Base-by-base conservation (phyloP, 1,140 invertebrate genomes). In the Hyposmocoma kahamanoa region DNA sequence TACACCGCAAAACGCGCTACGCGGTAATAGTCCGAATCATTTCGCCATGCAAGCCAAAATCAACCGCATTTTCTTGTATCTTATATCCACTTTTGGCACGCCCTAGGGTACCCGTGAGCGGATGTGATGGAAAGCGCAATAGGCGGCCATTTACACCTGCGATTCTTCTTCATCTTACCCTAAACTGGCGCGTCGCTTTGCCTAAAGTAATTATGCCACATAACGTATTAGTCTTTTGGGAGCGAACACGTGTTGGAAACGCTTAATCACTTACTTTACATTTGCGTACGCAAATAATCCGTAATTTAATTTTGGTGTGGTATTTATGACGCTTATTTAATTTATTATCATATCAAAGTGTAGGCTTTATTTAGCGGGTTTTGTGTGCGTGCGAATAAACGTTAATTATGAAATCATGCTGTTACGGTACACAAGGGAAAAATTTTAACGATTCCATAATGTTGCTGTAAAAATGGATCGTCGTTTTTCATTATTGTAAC, bases 171-270 rank as follows among this genome's bases (percentile, higher is more conserved):
- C 75, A 74, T 81, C 79, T 78, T 75, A 54, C 73, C 73, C 73
- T 73, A 72, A 82, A 78, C 67, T 67, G 75, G 68, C 68, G 71
- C 69, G 53, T 63, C 69, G 67, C 66, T 84, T 75, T 84, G 68
- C 70, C 70, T 72, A 83, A 83, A 82, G 73, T 83, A 84, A 84
- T 84, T 81, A 84, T 74, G 65, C 72, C 63, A 76, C 67, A 81
- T 78, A 78, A 83, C 72, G 67, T 81, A 83, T 81, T 83, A 80
- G 73, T 81, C 76, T 78, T 84, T 81, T 73, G 78, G 76, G 81
- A 84, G 56, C 56, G 61, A 70, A 72, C 70, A 75, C 62, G 71
- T 77, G 75, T 80, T 77, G 63, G 65, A 70, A 82, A 79, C 66
- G 74, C 72, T 82, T 82, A 82, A 82, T 84, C 76, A 81, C 75